Conservation (phyloP, 2,797 vertebrate species). For the Philypnodon macrostomus region DNA sequence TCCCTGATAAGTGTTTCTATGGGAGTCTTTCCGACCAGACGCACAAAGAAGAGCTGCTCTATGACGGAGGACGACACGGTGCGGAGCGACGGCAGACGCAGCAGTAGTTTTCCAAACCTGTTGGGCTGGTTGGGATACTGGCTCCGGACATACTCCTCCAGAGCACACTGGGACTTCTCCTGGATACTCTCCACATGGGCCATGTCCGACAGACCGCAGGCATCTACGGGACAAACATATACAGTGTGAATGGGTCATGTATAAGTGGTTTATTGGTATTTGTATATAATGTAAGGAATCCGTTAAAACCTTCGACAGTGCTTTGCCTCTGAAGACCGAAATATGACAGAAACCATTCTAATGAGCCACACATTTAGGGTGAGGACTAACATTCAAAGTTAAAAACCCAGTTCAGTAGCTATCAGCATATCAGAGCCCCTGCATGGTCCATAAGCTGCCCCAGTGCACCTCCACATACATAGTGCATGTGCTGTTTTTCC, state of each 20-base stretch:
- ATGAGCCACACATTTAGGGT: no score
- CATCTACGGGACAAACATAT: constrained; percentile 78
- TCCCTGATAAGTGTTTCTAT: constrained; percentile 98
- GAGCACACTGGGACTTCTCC: constrained; percentile 96
- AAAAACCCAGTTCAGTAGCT: no score
- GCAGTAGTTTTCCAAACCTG: constrained; percentile 94
- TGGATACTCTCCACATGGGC: constrained; percentile 95
- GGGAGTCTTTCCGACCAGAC: constrained; percentile 97
- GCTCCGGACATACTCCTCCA: constrained; percentile 96
- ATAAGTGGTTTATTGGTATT: no score
- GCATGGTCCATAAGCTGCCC: background rate
- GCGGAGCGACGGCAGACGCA: constrained; percentile 93
- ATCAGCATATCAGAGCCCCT: background rate
- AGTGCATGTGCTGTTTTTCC: constrained; percentile 4
- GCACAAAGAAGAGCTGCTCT: constrained; percentile 98
- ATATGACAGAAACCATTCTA: no score
- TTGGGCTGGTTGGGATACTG: constrained; percentile 98
- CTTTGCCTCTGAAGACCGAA: no score
- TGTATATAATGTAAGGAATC: no score
- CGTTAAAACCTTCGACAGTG: no score
- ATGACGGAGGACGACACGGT: constrained; percentile 97
- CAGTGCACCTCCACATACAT: background rate
- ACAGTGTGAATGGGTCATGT: no score
- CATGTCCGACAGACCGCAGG: constrained; percentile 94
- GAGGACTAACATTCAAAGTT: no score